A percentile compares a stretch with the other conserved stretches of the same genome.
Conservation (phyloP, 2,113 vertebrate genomes). For the Eubucco bourcierii region DNA sequence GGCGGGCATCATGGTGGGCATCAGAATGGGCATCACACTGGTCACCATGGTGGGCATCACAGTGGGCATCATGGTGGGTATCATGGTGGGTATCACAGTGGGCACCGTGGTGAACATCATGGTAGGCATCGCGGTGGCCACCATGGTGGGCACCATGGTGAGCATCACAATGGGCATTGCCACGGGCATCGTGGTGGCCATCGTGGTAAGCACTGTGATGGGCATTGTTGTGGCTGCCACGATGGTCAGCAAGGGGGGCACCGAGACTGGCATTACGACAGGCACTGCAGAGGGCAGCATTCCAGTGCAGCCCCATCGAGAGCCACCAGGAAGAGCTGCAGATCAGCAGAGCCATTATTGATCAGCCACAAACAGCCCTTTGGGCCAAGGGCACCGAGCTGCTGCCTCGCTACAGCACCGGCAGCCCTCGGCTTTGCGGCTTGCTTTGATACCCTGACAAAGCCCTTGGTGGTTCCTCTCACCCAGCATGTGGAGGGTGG, state of each 20-base stretch:
- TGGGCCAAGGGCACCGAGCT: neutral
- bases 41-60: no score
- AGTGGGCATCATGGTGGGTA: fast-evolving
- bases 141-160: neutral
- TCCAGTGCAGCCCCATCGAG: neutral
- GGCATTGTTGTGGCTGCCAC: no score
- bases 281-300: neutral
- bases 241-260: no score
- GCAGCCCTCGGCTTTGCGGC: neutral
- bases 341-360: neutral
- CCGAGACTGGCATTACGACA: fast-evolving
- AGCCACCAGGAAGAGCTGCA: neutral
- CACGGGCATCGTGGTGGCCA: no score
- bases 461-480: neutral
- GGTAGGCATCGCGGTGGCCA: fast-evolving
- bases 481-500: fast-evolving
- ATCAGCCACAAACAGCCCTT: neutral
- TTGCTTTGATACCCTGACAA: neutral
- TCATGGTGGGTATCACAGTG: fast-evolving
- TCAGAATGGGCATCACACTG: no score
- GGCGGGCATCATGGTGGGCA: no score
- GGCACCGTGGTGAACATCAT: no score
- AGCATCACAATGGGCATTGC: neutral
- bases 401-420: neutral
- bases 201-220: no score